These are phyloP conservation scores for Pantherophis alleghaniensis DNA, from an alignment of 2,797 vertebrate species.

Conservation along the genomic window DNA sequence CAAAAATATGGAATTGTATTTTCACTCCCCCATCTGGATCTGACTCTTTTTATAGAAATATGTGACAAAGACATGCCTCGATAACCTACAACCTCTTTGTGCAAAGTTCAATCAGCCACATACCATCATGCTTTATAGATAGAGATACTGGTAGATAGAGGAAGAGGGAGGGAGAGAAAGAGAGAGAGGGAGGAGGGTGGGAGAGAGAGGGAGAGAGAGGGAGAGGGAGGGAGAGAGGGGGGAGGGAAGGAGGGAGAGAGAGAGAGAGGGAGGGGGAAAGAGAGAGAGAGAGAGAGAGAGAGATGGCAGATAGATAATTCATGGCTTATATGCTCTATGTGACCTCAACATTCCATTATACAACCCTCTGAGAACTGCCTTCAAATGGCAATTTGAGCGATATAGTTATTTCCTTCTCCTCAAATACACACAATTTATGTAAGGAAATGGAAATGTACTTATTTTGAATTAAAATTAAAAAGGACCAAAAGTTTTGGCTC, in stretches of 20 bases:
- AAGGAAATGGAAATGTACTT: background rate
- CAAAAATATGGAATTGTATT: background rate
- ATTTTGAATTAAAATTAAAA: background rate
- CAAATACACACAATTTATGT: background rate
- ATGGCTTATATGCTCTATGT: background rate
- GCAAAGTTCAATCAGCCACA: background rate
- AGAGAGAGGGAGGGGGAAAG: accelerated
- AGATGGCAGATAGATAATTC: background rate
- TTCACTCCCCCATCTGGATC: background rate
- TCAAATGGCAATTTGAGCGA: background rate
- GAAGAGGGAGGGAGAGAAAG: too few relatives aligned
- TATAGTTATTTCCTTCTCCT: background rate
- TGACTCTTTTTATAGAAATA: background rate
- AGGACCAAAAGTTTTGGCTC: background rate
- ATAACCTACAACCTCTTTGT: background rate
- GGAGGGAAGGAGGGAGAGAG: too few relatives aligned
- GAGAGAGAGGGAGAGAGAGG: too few relatives aligned
- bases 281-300: accelerated
- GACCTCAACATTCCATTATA: background rate
- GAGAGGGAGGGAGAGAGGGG: too few relatives aligned
- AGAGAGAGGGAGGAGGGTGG: background rate
- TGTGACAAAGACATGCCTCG: background rate
- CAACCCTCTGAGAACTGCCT: background rate
- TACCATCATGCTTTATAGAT: background rate
- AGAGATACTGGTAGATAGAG: background rate